phyloP scores from a whole-genome alignment of 1,140 invertebrate genomes.

The Magallana angulata region DNA sequence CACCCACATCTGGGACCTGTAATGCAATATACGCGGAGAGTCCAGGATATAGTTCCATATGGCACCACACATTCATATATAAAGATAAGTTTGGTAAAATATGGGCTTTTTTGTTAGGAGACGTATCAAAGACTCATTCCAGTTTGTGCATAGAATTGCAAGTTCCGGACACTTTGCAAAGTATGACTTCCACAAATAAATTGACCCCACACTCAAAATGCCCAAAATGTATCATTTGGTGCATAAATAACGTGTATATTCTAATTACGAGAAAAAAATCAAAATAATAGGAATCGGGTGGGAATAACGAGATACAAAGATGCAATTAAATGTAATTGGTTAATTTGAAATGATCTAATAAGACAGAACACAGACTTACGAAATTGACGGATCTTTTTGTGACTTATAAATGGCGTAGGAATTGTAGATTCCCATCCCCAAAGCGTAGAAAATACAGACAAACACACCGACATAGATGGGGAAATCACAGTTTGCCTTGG shows the following conservation, averaged over 20 bases:
- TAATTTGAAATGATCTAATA: no score
- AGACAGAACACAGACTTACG: slow-evolving; percentile 57
- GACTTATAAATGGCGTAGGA: slow-evolving; percentile 62
- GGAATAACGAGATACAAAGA: background rate
- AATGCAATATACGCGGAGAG: slow-evolving; percentile 26
- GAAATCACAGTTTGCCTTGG: slow-evolving; percentile 62
- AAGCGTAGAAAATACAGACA: slow-evolving; percentile 68
- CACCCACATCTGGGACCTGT: slow-evolving; percentile 72
- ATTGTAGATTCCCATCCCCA: slow-evolving; percentile 65
- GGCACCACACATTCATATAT: no score
- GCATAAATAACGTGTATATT: no score
- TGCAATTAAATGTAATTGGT: background rate
- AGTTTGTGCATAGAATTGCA: no score
- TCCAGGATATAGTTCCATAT: no score
- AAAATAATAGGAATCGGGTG: background rate
- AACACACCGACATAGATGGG: slow-evolving; percentile 70
- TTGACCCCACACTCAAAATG: no score
- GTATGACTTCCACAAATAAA: no score
- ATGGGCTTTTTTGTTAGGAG: no score
- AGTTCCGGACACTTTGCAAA: no score
- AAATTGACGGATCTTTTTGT: slow-evolving; percentile 64
- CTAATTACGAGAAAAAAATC: background rate
- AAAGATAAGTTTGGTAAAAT: no score
- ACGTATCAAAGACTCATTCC: no score
- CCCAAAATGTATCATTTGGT: no score